Evolutionary conservation across 64 coral and sea anemone species (phyloP), one percentile per base, ranked within the genome.

Genomic region (Anthopleura sola): DNA sequence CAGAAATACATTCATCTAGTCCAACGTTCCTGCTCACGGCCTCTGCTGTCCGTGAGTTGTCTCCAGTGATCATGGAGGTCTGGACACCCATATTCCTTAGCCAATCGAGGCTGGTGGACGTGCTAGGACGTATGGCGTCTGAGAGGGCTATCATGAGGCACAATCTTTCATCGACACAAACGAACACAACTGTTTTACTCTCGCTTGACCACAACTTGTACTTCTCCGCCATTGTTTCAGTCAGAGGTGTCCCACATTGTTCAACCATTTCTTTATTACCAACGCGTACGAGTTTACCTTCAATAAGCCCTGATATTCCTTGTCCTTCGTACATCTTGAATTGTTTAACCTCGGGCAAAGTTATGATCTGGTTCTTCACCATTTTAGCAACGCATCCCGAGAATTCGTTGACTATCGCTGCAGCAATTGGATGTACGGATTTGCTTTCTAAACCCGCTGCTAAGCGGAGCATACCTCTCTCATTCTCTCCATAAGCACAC

Each of bases 141-240:
- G 93, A 93, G 31, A 99, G 83, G 60, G 97, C 93, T 14, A 99
- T 92, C 97, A 99, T 99, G 83, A 99, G 82, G 15, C 84, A 71
- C 56, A 99, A 80, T 55, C 87, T 89, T 23, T 83, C 68, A 53
- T 87, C 85, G 68, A 95, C 87, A 57, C 90, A 90, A 24, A 95
- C 90, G 51, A 99, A 99, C n/a, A 99, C 82, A 24, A 99, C 97
- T 3, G 97, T 99, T 75, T 99, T 99, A 53, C 92, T 94, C 47
- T 99, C 97, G n/a, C 60, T 89, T 50, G 75, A 78, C 92, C 90
- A 99, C 28, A 60, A 55, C 37, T 75, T 83, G 33, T 92, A 99
- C 24, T 89, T 94, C 11, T 79, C 83, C 13, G 85, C 37, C 90
- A 87, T 92, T 56, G 80, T 56, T 53, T 62, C 57, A 31, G 39